Base-by-base conservation (phyloP, 2,888 invertebrate species). In the Dichetophora obliterata region DNA sequence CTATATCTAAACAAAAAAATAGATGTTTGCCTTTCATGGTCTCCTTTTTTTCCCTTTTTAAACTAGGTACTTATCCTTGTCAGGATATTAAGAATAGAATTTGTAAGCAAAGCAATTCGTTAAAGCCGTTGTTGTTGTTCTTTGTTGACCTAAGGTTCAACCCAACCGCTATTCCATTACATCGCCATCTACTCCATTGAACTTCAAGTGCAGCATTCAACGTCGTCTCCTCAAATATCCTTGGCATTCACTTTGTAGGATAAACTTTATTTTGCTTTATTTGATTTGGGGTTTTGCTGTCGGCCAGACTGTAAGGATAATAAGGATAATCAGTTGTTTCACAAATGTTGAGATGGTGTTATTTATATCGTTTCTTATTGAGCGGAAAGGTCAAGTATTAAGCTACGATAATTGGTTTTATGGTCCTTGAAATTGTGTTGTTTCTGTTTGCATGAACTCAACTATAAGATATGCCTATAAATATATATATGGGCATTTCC, bases 81-180 rank as follows among this genome's bases (percentile, higher is more conserved):
- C 24, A 50, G 22, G 24, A 22, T 22, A 22, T 24, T 37, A 22
- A 37, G 48, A 24, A n/a, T 27, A 65, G 34, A 34, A 31, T 34
- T 16, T n/a, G n/a, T n/a, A n/a, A n/a, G 63, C 63, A n/a, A 48
- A 52, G 24, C 22, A n/a, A 37, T 37, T 66, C 22, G 37, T 69
- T 31, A 5, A 19, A 5, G 34, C 54, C 19, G 54, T 34, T 70
- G 34, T 34, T 19, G 54, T 52, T 27, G 19, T 6, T 52, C 31
- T 69, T 52, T 65, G 27, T 22, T 27, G 61, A 16, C 11, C 61
- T 61, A 16, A 9, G 19, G 19, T 24, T 31, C 63, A 31, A 31
- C n/a, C 59, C 43, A 31, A n/a, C 43, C 43, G 34, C 54, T 59
- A 71, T 59, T 71, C 71, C 59, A 71, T 71, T 71, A 37, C 71